A percentile compares a stretch with the other conserved stretches of the same genome.
Evolutionary conservation across 2,888 invertebrate species (phyloP).

Genomic region (Scrobipalpa costella): DNA sequence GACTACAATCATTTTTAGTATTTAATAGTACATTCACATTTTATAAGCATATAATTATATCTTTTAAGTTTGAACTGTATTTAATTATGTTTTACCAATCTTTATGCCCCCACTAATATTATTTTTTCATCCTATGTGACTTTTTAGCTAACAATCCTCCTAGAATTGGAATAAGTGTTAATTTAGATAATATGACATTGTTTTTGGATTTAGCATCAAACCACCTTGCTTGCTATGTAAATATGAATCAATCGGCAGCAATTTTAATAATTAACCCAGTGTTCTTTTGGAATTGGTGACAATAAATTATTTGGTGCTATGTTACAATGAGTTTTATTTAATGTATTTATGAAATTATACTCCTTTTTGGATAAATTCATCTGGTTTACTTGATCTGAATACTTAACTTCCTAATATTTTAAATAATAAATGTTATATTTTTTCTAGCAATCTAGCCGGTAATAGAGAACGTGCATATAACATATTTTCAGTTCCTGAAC

Average conservation of each 20-base stretch:
- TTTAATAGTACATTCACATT: neutral
- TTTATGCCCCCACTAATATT: too few relatives aligned
- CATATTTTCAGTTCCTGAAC: too few relatives aligned
- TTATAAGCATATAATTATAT: too few relatives aligned
- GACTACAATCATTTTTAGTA: neutral
- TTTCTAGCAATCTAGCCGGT: too few relatives aligned
- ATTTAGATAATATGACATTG: constrained; percentile 3
- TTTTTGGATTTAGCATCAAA: constrained; percentile 12
- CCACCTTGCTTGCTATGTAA: constrained; percentile 25
- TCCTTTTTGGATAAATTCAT: constrained; percentile 18
- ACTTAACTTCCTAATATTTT: too few relatives aligned
- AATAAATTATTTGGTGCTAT: constrained; percentile 77
- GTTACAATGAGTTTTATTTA: constrained; percentile 38
- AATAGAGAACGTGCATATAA: too few relatives aligned
- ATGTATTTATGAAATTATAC: constrained; percentile 39
- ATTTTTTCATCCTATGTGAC: constrained; percentile 10
- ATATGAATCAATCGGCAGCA: constrained; percentile 28
- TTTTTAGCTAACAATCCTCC: neutral
- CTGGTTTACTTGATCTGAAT: too few relatives aligned
- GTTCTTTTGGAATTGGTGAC: constrained; percentile 41
- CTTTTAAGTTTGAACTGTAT: neutral
- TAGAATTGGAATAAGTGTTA: constrained; percentile 2
- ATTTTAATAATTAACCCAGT: constrained; percentile 32
- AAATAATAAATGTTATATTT: too few relatives aligned
- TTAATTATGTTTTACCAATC: neutral